These are phyloP conservation scores for Microtus ochrogaster DNA, from an alignment of 2,113 vertebrate genomes.

Conservation along the genomic window DNA sequence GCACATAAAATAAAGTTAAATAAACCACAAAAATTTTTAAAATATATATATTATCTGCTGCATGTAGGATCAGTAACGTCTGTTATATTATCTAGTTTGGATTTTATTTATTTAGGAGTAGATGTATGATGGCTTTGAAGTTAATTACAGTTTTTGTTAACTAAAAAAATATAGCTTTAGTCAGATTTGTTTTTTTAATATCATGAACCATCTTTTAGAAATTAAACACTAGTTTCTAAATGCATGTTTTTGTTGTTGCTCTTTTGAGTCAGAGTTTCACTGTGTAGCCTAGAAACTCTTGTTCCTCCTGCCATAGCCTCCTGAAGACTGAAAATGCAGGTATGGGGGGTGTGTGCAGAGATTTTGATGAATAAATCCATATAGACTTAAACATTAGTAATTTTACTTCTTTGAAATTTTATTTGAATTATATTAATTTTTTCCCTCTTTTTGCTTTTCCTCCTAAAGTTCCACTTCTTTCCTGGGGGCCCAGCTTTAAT, in stretches of 20 bases:
- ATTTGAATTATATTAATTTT: slow-evolving; percentile 77
- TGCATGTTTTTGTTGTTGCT: not conserved
- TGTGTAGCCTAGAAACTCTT: not conserved
- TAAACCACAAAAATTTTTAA: too few species aligned
- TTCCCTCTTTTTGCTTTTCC: slow-evolving; percentile 50
- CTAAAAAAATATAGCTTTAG: not conserved
- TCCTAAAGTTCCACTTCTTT: slow-evolving; percentile 96
- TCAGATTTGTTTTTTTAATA: not conserved
- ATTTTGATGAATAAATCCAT: slow-evolving; percentile 31
- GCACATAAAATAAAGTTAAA: too few species aligned
- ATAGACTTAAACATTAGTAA: not conserved
- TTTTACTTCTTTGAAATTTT: slow-evolving; percentile 59
- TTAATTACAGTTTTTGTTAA: slow-evolving; percentile 8
- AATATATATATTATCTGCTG: too few species aligned
- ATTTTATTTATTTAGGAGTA: not conserved
- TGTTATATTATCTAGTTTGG: not conserved
- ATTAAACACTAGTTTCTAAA: not conserved
- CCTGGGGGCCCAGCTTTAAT: slow-evolving; percentile 99
- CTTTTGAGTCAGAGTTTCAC: not conserved
- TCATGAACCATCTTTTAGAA: not conserved
- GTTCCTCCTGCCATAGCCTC: not conserved
- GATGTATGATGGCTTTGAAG: slow-evolving; percentile 26
- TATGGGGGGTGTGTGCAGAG: not conserved
- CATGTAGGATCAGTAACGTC: slow-evolving; percentile 1
- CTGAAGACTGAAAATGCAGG: not conserved